phyloP scores from a whole-genome alignment of 1,140 invertebrate genomes.

The Neelides sp. region DNA sequence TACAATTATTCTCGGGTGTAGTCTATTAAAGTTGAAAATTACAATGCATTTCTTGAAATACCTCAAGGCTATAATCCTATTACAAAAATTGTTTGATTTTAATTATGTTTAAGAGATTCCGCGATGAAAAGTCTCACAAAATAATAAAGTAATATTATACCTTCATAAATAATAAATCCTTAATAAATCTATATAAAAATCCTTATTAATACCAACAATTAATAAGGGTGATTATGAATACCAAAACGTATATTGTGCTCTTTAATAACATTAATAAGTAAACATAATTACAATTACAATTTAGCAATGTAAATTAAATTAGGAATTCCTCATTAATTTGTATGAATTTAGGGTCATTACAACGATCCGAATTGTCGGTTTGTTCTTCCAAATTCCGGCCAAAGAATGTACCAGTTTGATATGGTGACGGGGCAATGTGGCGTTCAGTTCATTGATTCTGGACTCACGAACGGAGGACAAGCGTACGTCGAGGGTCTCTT shows the following conservation, averaged over 20 bases:
- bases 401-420: conserved; percentile 57
- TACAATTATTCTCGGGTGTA: too few relatives aligned
- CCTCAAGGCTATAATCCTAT: too few relatives aligned
- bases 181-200: too few relatives aligned
- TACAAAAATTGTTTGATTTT: too few relatives aligned
- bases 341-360: conserved; percentile 47
- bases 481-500: conserved; percentile 68
- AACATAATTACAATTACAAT: not conserved
- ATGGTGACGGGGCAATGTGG: conserved; percentile 64
- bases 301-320: not conserved
- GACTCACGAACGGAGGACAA: conserved; percentile 54
- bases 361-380: conserved; percentile 56
- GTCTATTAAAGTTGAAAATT: too few relatives aligned
- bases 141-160: too few relatives aligned
- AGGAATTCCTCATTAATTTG: not conserved
- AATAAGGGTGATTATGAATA: not conserved
- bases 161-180: too few relatives aligned
- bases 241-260: not conserved
- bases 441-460: conserved; percentile 64
- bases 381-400: conserved; percentile 53
- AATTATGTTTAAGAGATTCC: too few relatives aligned
- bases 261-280: not conserved
- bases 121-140: too few relatives aligned
- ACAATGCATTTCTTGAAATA: too few relatives aligned
- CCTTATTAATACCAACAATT: too few relatives aligned